These are phyloP conservation scores for Leptestheria dahalacensis DNA, from an alignment of 1,140 invertebrate species.

Conservation along the genomic window DNA sequence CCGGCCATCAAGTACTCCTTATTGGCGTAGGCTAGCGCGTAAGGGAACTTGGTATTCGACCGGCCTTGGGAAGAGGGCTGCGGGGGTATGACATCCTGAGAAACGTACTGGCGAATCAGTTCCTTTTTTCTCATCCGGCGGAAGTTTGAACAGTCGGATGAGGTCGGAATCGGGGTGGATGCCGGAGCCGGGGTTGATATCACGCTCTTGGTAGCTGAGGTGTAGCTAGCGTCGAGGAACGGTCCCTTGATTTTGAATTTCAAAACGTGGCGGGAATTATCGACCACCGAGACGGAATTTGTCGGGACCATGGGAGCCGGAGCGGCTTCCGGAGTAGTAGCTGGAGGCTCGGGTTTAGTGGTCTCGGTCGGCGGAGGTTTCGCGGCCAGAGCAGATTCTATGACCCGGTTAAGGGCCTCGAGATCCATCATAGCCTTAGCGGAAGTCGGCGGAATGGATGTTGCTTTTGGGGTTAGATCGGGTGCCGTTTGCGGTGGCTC, in stretches of 20 bases:
- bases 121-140: conserved; percentile 79
- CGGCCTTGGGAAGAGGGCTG: conserved; percentile 24
- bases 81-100: conserved; percentile 57
- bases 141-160: conserved; percentile 42
- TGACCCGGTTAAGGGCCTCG: conserved; percentile 7
- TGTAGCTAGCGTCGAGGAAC: conserved; percentile 58
- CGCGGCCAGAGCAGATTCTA: conserved; percentile 1
- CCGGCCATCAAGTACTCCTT: background rate
- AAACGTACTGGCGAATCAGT: conserved; percentile 64
- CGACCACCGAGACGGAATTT: background rate
- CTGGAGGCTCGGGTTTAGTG: conserved; percentile 6
- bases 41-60: conserved; percentile 1
- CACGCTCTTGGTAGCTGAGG: conserved; percentile 15
- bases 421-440: conserved; percentile 5
- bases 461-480: background rate
- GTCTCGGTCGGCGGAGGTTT: background rate
- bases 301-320: background rate
- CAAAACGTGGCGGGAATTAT: conserved; percentile 52
- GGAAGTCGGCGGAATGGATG: background rate
- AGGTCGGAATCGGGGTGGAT: conserved; percentile 30
- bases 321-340: background rate
- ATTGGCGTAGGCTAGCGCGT: conserved; percentile 7
- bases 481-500: background rate
- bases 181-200: conserved; percentile 31
- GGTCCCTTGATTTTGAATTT: conserved; percentile 85